Base-by-base conservation (phyloP, 2,888 invertebrate genomes). In the Torymus texanus region DNA sequence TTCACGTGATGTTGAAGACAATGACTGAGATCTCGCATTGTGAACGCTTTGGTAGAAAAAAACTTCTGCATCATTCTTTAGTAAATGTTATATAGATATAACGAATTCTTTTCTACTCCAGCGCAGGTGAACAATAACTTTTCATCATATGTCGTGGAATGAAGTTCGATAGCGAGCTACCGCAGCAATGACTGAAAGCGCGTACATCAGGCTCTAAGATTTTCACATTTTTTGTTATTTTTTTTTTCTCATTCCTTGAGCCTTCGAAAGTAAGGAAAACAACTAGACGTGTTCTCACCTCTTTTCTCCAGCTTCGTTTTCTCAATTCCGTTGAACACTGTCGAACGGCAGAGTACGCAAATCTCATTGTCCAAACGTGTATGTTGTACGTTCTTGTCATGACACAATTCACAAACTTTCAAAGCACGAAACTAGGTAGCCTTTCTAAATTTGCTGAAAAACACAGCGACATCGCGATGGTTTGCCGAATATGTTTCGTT, bases 201-300 rank as follows among this genome's bases (percentile, higher is more conserved):
- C 51, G 61, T n/a, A 61, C 53, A 75, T 67, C 67, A 67, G 75
- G 75, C 75, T 75, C 75, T 61, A 67, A 56, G 24, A 61, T 59
- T 75, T 61, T n/a, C 2, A 8, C 11, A 14, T 68, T 62, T 62
- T 41, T 72, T 53, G 2, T 21, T 21, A 21, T 21, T 51, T 18
- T 51, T 66, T 71, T 16, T 53, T 14, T 13, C 21, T 62, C n/a
- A 51, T 13, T 21, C 14, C 10, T 59, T 0, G 56, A 16, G 41
- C 8, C 8, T 41, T 41, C 41, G 41, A 53, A n/a, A 24, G 21
- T 1, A 68, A 68, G 8, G 21, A 11, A 12, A 68, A 11, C 2
- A 10, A 11, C n/a, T 11, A n/a, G 5, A 2, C 51, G 18, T 51
- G 11, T 14, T 11, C 12, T 14, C 5, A 14, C 53, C 21, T 53